Conservation (phyloP, 2,888 invertebrate genomes). For the Galeopsomyia nigrocyanea region DNA sequence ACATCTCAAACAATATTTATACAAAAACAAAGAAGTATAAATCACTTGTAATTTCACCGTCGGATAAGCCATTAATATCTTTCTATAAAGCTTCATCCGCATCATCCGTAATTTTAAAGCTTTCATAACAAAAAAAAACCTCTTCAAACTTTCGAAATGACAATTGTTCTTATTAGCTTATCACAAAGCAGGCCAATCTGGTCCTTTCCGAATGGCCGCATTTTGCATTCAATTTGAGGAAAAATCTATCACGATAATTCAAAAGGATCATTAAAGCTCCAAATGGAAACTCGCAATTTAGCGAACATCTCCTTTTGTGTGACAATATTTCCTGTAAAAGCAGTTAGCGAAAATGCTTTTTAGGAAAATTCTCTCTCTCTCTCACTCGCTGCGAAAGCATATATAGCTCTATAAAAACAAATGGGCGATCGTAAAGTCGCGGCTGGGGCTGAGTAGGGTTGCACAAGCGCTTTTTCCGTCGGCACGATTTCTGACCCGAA, state of each 20-base stretch:
- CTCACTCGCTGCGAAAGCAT: not conserved
- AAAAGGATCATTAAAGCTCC: not conserved
- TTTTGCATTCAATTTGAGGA: conserved; percentile 5
- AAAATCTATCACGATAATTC: not conserved
- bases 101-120: too few species aligned
- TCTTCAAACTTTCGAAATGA: too few species aligned
- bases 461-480: not conserved
- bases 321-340: conserved; percentile 4
- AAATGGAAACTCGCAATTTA: conserved; percentile 4
- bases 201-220: not conserved
- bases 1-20: too few species aligned
- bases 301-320: not conserved
- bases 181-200: too few species aligned
- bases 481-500: not conserved
- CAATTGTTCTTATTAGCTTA: too few species aligned
- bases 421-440: conserved; percentile 15
- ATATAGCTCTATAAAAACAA: conserved; percentile 6
- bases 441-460: not conserved
- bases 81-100: too few species aligned
- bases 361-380: not conserved
- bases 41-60: too few species aligned
- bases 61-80: too few species aligned
- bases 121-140: too few species aligned
- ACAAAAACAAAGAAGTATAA: too few species aligned
- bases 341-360: not conserved